Evolutionary conservation across 2,113 vertebrate species (phyloP), one percentile per base, ranked within the genome.

Genomic region (Seriola quinqueradiata): DNA sequence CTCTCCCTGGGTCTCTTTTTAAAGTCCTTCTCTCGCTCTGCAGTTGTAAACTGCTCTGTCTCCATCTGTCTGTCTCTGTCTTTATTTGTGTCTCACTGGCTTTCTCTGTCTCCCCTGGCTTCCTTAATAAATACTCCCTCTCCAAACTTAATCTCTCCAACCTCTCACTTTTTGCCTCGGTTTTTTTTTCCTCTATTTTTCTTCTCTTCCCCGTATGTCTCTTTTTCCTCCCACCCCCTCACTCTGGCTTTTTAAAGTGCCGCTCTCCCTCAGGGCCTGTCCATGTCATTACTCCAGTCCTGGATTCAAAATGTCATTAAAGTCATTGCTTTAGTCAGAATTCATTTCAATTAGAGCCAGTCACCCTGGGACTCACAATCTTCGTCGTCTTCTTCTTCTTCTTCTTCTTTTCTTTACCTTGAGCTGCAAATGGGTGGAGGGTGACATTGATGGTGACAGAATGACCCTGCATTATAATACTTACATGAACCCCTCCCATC

Each of bases 221-320:
- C 66, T 73, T 63, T 64, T 40, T 57, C 28, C 54, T 48, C 63
- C 44, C 42, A 66, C 34, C 32, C 63, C 71, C 73, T 65, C 36
- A 66, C 79, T 59, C 52, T 0, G 4, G 65, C 73, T 92, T 85
- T 88, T 88, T 87, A 84, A 91, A 92, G 89, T 80, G 84, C 38
- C 61, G 1, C 40, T 66, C 70, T 89, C 90, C 87, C 87, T 46
- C 36, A 28, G 70, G 88, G 79, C 38, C 70, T 79, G 57, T 90
- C 87, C 40, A 80, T 92, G 90, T 92, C 92, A 93, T 93, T 91
- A 92, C 88, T 90, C 52, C 87, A 92, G 90, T 93, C 87, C 87
- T 81, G 88, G 83, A 87, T 92, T 93, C 87, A 63, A 93, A 91
- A 93, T 92, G 91, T 91, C 91, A 92, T 94, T 91, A 92, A 86